A percentile compares a stretch with the other conserved stretches of the same genome.
These are phyloP conservation scores for Melanotaenia duboulayi DNA, from an alignment of 2,113 vertebrate species.

Conservation along the genomic window DNA sequence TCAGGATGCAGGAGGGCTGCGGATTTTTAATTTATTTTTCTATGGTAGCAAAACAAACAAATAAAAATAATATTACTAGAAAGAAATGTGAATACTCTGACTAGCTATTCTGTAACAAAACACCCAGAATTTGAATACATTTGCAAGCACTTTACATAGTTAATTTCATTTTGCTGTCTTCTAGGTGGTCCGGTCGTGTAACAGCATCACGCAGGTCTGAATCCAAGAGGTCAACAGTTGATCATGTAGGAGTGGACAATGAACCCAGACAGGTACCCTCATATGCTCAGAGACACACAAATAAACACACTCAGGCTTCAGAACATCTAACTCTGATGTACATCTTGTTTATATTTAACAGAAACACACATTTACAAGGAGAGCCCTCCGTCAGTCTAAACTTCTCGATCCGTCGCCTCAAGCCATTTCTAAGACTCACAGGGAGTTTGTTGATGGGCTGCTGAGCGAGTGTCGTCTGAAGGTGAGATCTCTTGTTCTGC, in stretches of 20 bases:
- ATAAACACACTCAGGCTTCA: neutral
- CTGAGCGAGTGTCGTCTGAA: slow-evolving; percentile 97
- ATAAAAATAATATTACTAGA: too few species aligned
- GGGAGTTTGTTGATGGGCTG: slow-evolving; percentile 94
- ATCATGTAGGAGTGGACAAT: slow-evolving; percentile 85
- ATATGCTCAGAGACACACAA: neutral
- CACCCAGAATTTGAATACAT: neutral
- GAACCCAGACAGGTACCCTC: slow-evolving; percentile 89
- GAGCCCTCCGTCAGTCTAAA: slow-evolving; percentile 91
- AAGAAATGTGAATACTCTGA: accelerated
- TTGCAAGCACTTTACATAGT: neutral
- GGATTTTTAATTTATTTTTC: too few species aligned
- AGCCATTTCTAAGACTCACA: slow-evolving; percentile 93
- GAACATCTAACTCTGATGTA: neutral
- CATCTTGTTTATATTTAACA: slow-evolving; percentile 67
- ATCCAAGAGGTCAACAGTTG: slow-evolving; percentile 82
- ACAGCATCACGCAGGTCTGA: slow-evolving; percentile 88
- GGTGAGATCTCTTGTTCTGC: slow-evolving; percentile 76
- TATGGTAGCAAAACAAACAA: too few species aligned
- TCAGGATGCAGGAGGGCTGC: too few species aligned
- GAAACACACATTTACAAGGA: slow-evolving; percentile 93
- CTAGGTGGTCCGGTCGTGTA: slow-evolving; percentile 90
- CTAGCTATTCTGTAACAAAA: too few species aligned
- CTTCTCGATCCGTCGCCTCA: slow-evolving; percentile 93
- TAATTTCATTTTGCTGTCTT: slow-evolving; percentile 5